phyloP scores from a whole-genome alignment of 2,113 vertebrate genomes.

The Pimephales promelas region DNA sequence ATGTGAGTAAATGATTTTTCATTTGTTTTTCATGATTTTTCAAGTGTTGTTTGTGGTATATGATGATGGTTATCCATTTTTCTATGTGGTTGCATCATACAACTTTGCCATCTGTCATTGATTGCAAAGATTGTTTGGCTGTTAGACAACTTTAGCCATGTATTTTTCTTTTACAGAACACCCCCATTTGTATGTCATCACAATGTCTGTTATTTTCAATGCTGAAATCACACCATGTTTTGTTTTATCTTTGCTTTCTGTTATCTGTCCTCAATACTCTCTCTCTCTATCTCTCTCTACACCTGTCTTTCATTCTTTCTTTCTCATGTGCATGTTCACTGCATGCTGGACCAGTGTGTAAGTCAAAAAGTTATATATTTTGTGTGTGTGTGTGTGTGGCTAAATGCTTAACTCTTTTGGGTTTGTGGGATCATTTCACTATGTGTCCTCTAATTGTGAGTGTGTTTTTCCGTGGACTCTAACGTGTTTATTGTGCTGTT shows the following conservation, averaged over 20 bases:
- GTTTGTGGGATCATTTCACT: conserved; percentile 40
- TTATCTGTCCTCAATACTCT: conserved; percentile 35
- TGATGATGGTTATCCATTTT: conserved; percentile 27
- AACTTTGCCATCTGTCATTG: conserved; percentile 53
- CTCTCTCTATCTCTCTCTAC: conserved; percentile 29
- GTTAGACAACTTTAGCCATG: conserved; percentile 10
- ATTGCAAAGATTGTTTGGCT: conserved; percentile 49
- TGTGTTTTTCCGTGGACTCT: conserved; percentile 39
- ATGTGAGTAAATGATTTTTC: not conserved
- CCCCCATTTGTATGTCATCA: conserved; percentile 49
- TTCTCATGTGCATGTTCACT: conserved; percentile 73
- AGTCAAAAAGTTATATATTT: conserved; percentile 65
- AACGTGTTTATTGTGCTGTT: conserved; percentile 31
- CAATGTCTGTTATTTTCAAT: conserved; percentile 64
- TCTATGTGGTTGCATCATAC: conserved; percentile 31
- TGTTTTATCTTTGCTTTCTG: conserved; percentile 52
- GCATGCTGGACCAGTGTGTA: conserved; percentile 90
- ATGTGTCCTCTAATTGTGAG: conserved; percentile 33
- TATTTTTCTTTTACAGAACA: conserved; percentile 62
- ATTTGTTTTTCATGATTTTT: too few relatives aligned
- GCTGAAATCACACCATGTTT: conserved; percentile 52
- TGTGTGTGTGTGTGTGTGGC: conserved; percentile 16
- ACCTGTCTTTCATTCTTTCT: conserved; percentile 40
- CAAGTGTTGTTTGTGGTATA: conserved; percentile 25
- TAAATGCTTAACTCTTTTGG: conserved; percentile 34